A percentile compares a stretch with the other conserved stretches of the same genome.
Conservation (phyloP, 2,888 invertebrate genomes). For the Rhynchonema sp. region DNA sequence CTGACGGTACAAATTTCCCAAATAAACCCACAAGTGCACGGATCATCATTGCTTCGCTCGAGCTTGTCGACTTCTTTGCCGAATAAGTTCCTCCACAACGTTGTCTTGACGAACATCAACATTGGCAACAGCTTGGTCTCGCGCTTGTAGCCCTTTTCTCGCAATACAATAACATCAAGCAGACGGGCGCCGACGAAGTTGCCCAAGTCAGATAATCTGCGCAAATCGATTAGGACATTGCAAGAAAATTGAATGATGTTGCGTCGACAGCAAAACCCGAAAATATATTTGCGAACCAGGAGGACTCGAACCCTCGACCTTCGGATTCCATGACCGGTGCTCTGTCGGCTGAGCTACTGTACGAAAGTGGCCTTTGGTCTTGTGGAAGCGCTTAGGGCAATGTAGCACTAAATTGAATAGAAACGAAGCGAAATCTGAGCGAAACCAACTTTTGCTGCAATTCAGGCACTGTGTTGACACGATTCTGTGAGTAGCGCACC, state of each 20-base stretch:
- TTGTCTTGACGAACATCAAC: constrained; percentile 79
- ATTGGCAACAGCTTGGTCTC: constrained; percentile 86
- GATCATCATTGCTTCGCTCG: constrained; percentile 95
- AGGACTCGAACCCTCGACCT: no score
- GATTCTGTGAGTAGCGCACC: constrained; percentile 77
- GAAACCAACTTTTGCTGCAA: constrained; percentile 58
- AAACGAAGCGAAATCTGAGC: no score
- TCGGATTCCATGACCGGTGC: no score
- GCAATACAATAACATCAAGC: constrained; percentile 73
- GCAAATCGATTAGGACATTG: constrained; percentile 8
- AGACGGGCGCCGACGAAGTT: constrained; percentile 80
- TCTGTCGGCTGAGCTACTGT: no score
- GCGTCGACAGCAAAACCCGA: neutral
- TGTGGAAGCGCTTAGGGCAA: no score
- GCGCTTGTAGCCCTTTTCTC: constrained; percentile 77
- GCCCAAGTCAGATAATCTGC: constrained; percentile 75
- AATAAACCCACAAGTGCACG: constrained; percentile 50
- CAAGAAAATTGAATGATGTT: neutral
- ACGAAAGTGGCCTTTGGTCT: no score
- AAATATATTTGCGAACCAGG: neutral
- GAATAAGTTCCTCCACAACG: constrained; percentile 91
- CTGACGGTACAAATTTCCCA: neutral
- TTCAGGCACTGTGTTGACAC: constrained; percentile 81
- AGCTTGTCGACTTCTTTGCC: constrained; percentile 95
- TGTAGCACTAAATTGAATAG: no score